Conservation (phyloP, 2,113 vertebrate genomes). For the Excalfactoria chinensis region DNA sequence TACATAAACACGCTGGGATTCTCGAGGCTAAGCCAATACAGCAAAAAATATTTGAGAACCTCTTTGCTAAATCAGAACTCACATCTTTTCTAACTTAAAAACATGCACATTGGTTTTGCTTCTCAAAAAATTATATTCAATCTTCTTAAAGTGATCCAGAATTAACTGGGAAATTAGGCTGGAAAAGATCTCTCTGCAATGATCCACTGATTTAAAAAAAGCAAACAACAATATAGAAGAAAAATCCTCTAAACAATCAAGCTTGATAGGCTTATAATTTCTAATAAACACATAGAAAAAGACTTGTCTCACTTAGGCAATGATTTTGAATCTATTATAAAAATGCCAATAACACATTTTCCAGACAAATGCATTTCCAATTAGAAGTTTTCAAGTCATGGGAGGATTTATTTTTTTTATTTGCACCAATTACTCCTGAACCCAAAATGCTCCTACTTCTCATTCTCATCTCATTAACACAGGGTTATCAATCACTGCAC, state of each 20-base stretch:
- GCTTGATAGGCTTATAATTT: not conserved
- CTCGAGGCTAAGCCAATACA: not conserved
- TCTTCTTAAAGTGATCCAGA: conserved; percentile 49
- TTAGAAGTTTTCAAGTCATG: conserved; percentile 40
- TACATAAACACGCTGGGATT: not conserved
- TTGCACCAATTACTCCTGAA: conserved; percentile 67
- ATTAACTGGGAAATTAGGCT: conserved; percentile 28
- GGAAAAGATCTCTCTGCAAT: not conserved
- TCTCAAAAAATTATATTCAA: conserved; percentile 37
- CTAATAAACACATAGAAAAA: conserved; percentile 55
- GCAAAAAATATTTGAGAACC: not conserved
- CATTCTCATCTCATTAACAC: conserved; percentile 68
- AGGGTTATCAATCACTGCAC: conserved; percentile 48
- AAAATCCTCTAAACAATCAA: not conserved
- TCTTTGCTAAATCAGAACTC: not conserved
- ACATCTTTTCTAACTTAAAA: not conserved
- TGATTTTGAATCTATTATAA: conserved; percentile 45
- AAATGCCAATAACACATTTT: conserved; percentile 61
- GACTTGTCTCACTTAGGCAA: conserved; percentile 53
- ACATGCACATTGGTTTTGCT: not conserved
- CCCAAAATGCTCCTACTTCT: conserved; percentile 65
- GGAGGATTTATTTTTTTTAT: conserved; percentile 62
- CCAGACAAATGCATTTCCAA: conserved; percentile 60
- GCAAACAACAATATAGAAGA: not conserved
- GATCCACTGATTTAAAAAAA: not conserved